Conservation (phyloP, 2,888 invertebrate species). For the Aphidius colemani region DNA sequence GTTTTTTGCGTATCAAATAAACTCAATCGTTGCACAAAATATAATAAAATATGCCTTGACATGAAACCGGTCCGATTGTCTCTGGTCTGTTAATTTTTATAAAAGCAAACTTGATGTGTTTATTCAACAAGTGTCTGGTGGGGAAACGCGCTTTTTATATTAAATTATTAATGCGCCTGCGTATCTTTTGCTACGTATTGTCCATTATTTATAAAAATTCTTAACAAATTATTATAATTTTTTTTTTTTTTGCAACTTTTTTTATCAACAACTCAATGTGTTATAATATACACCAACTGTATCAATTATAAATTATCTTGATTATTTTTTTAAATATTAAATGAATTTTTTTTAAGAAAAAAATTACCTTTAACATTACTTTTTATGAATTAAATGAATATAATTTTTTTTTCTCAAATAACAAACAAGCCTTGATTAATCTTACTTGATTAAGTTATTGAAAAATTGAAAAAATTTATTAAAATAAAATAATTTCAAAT, state of each 20-base stretch:
- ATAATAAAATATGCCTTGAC: constrained; percentile 23
- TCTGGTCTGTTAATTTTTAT: constrained; percentile 26
- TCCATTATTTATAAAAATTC: not conserved
- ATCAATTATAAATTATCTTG: not conserved
- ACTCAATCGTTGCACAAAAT: constrained; percentile 1
- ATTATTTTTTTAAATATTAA: no score
- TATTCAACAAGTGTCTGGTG: constrained; percentile 25
- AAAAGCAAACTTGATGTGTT: constrained; percentile 28
- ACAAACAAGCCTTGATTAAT: no score
- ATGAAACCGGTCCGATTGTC: constrained; percentile 31
- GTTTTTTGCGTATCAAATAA: not conserved
- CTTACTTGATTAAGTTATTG: no score
- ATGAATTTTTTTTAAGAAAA: no score
- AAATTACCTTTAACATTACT: no score
- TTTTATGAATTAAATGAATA: no score
- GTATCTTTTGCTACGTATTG: constrained; percentile 12
- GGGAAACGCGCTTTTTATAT: constrained; percentile 23
- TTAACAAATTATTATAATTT: not conserved
- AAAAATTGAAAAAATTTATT: no score
- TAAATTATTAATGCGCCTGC: constrained; percentile 29
- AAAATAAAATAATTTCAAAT: no score
- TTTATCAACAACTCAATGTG: no score
- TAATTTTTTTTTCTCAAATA: no score
- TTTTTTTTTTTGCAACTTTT: not conserved
- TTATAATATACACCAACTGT: not conserved